Base-by-base conservation (phyloP, 1,140 invertebrate species). In the Aphis craccivora region DNA sequence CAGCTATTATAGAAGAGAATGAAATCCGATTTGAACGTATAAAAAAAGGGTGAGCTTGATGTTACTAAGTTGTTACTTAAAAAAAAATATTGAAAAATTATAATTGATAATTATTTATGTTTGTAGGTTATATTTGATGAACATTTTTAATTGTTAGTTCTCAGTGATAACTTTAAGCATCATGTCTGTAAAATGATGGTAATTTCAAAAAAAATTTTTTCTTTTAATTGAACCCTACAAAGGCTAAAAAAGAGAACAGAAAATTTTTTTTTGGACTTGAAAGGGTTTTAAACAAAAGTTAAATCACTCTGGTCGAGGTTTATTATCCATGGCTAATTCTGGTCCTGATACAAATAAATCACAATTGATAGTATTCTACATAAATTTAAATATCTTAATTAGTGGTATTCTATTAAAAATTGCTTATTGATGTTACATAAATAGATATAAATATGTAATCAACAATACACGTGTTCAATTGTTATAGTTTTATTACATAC, bases 291-390 rank as follows among this genome's bases (percentile, higher is more conserved):
- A 97, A 95, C 97, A 97, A 7, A 98, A 99, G 95, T 96, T 99
- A 45, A 96, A 97, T 88, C 99, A 99, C 95, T 97, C 97, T 90
- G 98, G 98, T 1, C 95, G 99, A 94, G 99, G 99, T 11, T 96
- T 99, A 55, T 96, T 99, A 0, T 99, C 98, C 11, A 99, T 99
- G 99, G 99, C 99, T 2, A 99, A 99, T 96, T 98, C 98, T 30
- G 99, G 99, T 53, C 97, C 98, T 22, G 97, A 99, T 95, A 98
- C 98, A 1, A 99, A 99, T 96, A 98, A 98, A 94, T 99, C 99
- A 37, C 99, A 99, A 95, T 99, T 99, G 98, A 99, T 96, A 97
- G 97, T 96, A 94, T 94, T 51, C 48, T 51, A 51, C 48, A 18
- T 51, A 51, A 51, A 51, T 51, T 51, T 18, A 51, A 51, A 51